A percentile compares a stretch with the other conserved stretches of the same genome.
Evolutionary conservation across 1,140 invertebrate genomes (phyloP).

Genomic region (Samia ricini): DNA sequence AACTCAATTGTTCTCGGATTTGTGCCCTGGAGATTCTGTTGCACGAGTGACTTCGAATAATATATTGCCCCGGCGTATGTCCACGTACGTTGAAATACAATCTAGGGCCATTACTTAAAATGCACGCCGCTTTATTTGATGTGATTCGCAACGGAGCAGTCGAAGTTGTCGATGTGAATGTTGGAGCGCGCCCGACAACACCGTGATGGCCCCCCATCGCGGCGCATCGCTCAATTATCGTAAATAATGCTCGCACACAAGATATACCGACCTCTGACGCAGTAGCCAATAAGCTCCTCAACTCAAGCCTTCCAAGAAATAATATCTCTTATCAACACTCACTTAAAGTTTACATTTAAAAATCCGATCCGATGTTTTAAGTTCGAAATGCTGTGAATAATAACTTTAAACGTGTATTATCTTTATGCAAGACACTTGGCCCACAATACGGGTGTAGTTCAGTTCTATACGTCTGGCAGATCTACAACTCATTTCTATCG

Average conservation of each 20-base stretch:
- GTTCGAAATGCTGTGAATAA: slow-evolving; percentile 45
- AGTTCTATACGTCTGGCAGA: slow-evolving; percentile 53
- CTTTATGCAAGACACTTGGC: slow-evolving; percentile 74
- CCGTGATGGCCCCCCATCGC: slow-evolving; percentile 73
- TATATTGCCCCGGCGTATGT: slow-evolving; percentile 65
- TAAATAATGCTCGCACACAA: slow-evolving; percentile 76
- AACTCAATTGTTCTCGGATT: slow-evolving; percentile 76
- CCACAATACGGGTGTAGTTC: slow-evolving; percentile 60
- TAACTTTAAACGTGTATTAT: slow-evolving; percentile 69
- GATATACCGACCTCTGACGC: slow-evolving; percentile 67
- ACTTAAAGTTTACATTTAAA: slow-evolving; percentile 38
- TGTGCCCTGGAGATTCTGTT: slow-evolving; percentile 52
- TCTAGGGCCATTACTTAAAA: slow-evolving; percentile 76
- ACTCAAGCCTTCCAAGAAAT: slow-evolving; percentile 32
- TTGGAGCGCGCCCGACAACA: slow-evolving; percentile 68
- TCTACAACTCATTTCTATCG: slow-evolving; percentile 61
- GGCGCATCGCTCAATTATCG: slow-evolving; percentile 77
- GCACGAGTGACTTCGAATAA: slow-evolving; percentile 65
- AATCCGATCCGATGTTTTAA: slow-evolving; percentile 35
- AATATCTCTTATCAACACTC: slow-evolving; percentile 37
- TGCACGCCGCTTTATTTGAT: slow-evolving; percentile 74
- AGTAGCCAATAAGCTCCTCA: slow-evolving; percentile 63
- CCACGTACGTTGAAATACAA: slow-evolving; percentile 73
- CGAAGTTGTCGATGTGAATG: slow-evolving; percentile 74
- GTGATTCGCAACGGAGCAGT: slow-evolving; percentile 74